phyloP scores from a whole-genome alignment of 2,113 vertebrate species.

The Syngnathus typhle region DNA sequence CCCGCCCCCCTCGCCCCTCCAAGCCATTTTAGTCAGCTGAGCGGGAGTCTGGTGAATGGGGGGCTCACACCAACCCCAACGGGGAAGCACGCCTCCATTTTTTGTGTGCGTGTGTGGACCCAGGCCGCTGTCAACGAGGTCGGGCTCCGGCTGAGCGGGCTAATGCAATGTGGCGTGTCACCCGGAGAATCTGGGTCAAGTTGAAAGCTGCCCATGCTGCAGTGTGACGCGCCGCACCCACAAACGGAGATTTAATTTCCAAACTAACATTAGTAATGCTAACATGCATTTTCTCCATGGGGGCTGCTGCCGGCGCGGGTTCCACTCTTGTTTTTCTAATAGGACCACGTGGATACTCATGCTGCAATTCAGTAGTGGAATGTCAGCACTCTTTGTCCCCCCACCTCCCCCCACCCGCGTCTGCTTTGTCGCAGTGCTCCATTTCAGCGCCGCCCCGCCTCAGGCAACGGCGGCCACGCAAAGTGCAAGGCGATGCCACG shows the following conservation, averaged over 20 bases:
- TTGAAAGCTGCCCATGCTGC: slow-evolving; percentile 69
- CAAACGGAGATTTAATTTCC: neutral
- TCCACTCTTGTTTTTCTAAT: slow-evolving; percentile 47
- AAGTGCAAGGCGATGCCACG: slow-evolving; percentile 40
- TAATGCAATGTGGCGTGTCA: slow-evolving; percentile 82
- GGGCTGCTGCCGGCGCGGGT: slow-evolving; percentile 7
- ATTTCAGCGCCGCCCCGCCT: slow-evolving; percentile 36
- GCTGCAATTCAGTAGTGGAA: slow-evolving; percentile 67
- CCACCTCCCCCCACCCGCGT: too few relatives aligned
- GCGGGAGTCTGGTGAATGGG: slow-evolving; percentile 19
- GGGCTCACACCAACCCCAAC: slow-evolving; percentile 64
- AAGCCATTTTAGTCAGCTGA: slow-evolving; percentile 57
- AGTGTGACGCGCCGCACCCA: slow-evolving; percentile 44
- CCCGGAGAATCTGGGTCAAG: slow-evolving; percentile 82
- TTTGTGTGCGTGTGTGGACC: slow-evolving; percentile 76
- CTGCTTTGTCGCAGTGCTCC: slow-evolving; percentile 48
- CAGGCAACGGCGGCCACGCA: slow-evolving; percentile 15
- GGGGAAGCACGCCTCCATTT: slow-evolving; percentile 73
- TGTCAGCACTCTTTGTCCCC: slow-evolving; percentile 53
- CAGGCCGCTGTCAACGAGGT: slow-evolving; percentile 69
- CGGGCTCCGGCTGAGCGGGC: slow-evolving; percentile 64
- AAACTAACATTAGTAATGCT: neutral
- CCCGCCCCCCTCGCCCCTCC: neutral
- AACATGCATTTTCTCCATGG: slow-evolving; percentile 9
- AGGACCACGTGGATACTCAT: slow-evolving; percentile 67